These are phyloP conservation scores for Drosophila macrospina DNA, from an alignment of 2,888 invertebrate species.

Conservation along the genomic window DNA sequence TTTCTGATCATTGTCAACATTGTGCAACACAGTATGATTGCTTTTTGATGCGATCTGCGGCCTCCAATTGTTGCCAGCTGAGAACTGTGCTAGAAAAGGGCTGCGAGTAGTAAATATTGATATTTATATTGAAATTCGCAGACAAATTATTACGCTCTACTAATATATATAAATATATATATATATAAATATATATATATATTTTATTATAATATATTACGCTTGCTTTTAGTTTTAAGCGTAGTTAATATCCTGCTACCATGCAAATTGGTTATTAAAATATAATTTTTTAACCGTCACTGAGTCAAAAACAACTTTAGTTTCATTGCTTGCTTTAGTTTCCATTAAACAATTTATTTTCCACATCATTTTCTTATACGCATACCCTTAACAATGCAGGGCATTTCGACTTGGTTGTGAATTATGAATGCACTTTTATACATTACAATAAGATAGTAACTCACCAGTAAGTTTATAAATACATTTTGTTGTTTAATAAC, in stretches of 20 bases:
- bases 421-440: too few species aligned
- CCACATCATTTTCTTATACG: slow-evolving; percentile 21
- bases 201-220: background rate
- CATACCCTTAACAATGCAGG: background rate
- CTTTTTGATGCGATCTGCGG: slow-evolving; percentile 55
- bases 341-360: slow-evolving; percentile 30
- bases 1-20: slow-evolving; percentile 32
- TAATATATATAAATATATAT: slow-evolving; percentile 1
- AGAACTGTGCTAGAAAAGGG: background rate
- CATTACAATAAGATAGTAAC: too few species aligned
- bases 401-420: background rate
- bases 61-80: slow-evolving; percentile 20
- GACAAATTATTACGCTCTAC: slow-evolving; percentile 9
- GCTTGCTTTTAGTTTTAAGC: slow-evolving; percentile 17
- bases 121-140: too few species aligned
- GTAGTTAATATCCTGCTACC: slow-evolving; percentile 52
- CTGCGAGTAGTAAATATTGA: background rate
- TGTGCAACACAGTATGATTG: slow-evolving; percentile 49
- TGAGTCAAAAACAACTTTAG: slow-evolving; percentile 37
- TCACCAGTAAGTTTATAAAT: too few species aligned
- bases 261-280: slow-evolving; percentile 65
- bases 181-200: background rate
- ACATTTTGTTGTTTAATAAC: too few species aligned
- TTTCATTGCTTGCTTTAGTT: slow-evolving; percentile 23
- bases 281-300: slow-evolving; percentile 56